Conservation (phyloP, 2,888 invertebrate species). For the Ptilodon capucinus region DNA sequence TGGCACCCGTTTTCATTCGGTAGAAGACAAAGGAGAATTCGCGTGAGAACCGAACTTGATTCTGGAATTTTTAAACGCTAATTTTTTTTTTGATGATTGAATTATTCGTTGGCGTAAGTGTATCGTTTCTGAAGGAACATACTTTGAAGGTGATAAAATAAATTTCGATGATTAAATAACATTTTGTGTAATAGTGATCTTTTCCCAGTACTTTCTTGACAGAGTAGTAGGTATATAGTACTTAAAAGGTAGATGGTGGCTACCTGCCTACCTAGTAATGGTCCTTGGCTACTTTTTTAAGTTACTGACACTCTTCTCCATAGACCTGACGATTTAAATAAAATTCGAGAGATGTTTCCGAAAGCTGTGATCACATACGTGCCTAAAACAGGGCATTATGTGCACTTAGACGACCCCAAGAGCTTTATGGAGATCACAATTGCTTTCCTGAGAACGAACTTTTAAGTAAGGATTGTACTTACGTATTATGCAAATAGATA, state of each 20-base stretch:
- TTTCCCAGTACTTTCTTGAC: too few species aligned
- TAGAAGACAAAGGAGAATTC: conserved; percentile 5
- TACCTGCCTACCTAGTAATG: too few species aligned
- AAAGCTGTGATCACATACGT: conserved; percentile 59
- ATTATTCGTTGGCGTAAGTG: conserved; percentile 1
- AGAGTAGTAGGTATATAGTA: too few species aligned
- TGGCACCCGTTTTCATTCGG: conserved; percentile 1
- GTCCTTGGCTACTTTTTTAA: too few species aligned
- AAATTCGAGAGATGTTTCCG: conserved; percentile 80
- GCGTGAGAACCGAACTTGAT: conserved; percentile 6
- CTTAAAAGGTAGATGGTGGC: too few species aligned
- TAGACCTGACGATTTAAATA: conserved; percentile 80
- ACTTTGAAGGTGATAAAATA: not conserved
- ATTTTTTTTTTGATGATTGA: conserved; percentile 5
- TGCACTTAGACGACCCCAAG: conserved; percentile 59
- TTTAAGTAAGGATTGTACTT: not conserved
- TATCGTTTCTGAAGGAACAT: not conserved
- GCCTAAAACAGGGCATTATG: conserved; percentile 52
- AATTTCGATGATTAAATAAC: too few species aligned
- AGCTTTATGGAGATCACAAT: conserved; percentile 69
- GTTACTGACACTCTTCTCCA: conserved; percentile 19
- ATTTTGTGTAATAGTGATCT: too few species aligned
- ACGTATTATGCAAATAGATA: too few species aligned
- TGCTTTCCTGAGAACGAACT: conserved; percentile 53
- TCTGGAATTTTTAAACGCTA: conserved; percentile 7